Base-by-base conservation (phyloP, 2,888 invertebrate genomes). In the Eudasyphora cyanicolor region DNA sequence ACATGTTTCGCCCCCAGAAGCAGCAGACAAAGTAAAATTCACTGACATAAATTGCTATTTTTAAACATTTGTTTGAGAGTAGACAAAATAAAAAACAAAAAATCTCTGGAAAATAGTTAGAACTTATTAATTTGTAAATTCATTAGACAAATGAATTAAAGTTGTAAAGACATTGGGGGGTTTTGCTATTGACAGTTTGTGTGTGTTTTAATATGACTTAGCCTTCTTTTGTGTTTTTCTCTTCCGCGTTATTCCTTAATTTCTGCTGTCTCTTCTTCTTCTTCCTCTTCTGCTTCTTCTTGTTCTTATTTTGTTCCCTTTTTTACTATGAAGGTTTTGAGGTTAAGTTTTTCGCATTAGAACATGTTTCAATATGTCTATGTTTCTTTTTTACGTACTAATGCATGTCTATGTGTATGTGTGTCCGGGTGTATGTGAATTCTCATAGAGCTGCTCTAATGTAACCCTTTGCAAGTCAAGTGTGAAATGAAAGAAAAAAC, bases 31-130 rank as follows among this genome's bases (percentile, higher is more conserved):
- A 64, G 24, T 45, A 45, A 14, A 42, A 76, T 83, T 85, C 86
- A 85, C 85, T 88, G 87, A 87, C 86, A 88, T 86, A 88, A 90
- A 89, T 86, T 85, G 85, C 87, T 89, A 90, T 89, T 89, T 89
- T 87, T 89, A 89, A 87, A 54, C 45, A 69, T 42, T 27, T 54
- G 27, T 29, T 54, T 49, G 24, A 27, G 27, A 17, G 0, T 21
- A 42, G 6, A 10, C 14, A 2, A 35, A 57, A 73, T 19, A 57
- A 57, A 49, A 49, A 2, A 6, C 8, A n/a, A 24, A 69, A 42
- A 19, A 8, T 42, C 27, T n/a, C n/a, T n/a, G n/a, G 64, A n/a
- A 60, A 12, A 60, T 14, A 54, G 12, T 60, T 60, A 60, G 6
- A n/a, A 17, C 2, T 14, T 42, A 67, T 17, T 67, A 38, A 21